These are phyloP conservation scores for Drosophila limbata DNA, from an alignment of 2,888 invertebrate genomes.

Conservation along the genomic window DNA sequence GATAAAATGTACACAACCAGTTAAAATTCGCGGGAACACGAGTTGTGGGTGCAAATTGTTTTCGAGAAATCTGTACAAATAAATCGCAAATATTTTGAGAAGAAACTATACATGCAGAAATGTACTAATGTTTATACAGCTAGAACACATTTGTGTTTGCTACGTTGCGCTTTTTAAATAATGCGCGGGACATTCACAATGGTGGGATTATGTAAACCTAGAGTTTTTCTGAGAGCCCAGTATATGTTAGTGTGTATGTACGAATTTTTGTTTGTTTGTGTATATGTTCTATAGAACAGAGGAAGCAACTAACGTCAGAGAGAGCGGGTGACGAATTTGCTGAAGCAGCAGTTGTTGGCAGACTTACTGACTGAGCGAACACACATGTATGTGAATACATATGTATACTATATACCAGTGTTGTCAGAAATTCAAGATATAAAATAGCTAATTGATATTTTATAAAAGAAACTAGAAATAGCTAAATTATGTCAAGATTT, in stretches of 20 bases:
- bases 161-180: conserved; percentile 37
- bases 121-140: conserved; percentile 8
- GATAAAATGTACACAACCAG: not conserved
- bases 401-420: conserved; percentile 9
- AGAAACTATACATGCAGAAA: conserved; percentile 2
- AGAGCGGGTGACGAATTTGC: conserved; percentile 68
- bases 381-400: conserved; percentile 22
- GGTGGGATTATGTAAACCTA: conserved; percentile 64
- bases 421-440: not conserved
- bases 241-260: conserved; percentile 14
- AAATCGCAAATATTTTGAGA: not conserved
- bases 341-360: conserved; percentile 64
- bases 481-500: not conserved
- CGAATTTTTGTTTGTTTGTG: conserved; percentile 7
- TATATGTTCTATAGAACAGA: conserved; percentile 32
- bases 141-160: conserved; percentile 1
- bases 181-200: conserved; percentile 55
- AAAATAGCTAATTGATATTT: too few relatives aligned
- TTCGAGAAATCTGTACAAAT: conserved; percentile 6
- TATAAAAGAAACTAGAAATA: not conserved
- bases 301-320: conserved; percentile 41
- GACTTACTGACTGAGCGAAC: conserved; percentile 65
- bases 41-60: not conserved
- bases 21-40: conserved; percentile 1
- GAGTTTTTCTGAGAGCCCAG: conserved; percentile 43